A percentile compares a stretch with the other conserved stretches of the same genome.
These are phyloP conservation scores for Mastigias papua DNA, from an alignment of 30 jellyfish, hydroid and myxozoan genomes.

Conservation along the genomic window DNA sequence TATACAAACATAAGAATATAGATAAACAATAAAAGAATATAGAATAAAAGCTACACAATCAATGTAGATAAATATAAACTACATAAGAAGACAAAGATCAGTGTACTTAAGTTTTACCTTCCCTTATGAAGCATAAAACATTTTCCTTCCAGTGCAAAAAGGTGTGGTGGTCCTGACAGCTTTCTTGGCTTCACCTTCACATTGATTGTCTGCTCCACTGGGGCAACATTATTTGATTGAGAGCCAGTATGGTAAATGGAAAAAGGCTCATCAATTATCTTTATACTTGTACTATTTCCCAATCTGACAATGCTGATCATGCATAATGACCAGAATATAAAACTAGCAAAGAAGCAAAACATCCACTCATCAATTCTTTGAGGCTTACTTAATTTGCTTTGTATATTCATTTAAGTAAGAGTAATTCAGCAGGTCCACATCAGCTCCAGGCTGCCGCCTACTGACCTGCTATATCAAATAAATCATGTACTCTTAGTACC, in stretches of 20 bases:
- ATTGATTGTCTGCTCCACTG: conserved; percentile 32
- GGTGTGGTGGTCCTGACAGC: conserved; percentile 77
- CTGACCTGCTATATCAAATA: no score
- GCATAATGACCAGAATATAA: not conserved
- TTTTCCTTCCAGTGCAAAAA: conserved; percentile 54
- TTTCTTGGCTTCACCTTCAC: conserved; percentile 41
- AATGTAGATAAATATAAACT: no score
- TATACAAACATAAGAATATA: no score
- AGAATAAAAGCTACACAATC: not conserved
- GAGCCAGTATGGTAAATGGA: conserved; percentile 64
- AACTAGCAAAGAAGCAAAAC: not conserved
- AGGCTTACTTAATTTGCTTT: no score
- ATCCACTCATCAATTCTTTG: no score
- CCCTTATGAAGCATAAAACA: conserved; percentile 45
- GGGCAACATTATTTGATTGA: conserved; percentile 20
- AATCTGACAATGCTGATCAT: not conserved
- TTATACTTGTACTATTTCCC: conserved; percentile 12
- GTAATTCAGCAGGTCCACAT: no score
- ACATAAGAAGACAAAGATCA: no score
- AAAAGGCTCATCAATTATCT: conserved; percentile 68
- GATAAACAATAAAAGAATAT: no score
- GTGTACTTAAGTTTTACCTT: conserved; percentile 57
- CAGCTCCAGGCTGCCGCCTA: no score
- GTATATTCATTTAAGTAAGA: no score
- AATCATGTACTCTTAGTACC: no score